phyloP scores from a whole-genome alignment of 2,797 vertebrate genomes.

The Tinamus major region DNA sequence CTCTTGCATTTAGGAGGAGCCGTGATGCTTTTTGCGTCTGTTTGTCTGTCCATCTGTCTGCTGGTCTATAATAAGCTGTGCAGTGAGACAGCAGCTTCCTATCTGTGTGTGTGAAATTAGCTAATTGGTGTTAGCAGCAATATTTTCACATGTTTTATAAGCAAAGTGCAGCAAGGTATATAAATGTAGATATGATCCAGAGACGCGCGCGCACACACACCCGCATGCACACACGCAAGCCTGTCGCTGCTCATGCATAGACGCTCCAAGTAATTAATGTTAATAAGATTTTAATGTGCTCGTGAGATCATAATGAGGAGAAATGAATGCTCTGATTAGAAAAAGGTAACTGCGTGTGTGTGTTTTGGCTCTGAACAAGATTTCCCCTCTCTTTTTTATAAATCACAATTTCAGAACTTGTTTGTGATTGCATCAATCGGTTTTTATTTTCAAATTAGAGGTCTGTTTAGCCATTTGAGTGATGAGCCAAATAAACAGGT shows the following conservation, averaged over 20 bases:
- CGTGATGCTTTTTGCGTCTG: slow-evolving; percentile 73
- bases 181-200: slow-evolving; percentile 87
- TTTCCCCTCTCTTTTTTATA: slow-evolving; percentile 85
- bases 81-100: slow-evolving; percentile 81
- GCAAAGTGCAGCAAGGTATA: slow-evolving; percentile 87
- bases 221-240: slow-evolving; percentile 46
- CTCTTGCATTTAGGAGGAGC: slow-evolving; percentile 72
- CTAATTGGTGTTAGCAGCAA: slow-evolving; percentile 88
- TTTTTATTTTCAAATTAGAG: slow-evolving; percentile 86
- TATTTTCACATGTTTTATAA: slow-evolving; percentile 89
- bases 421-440: slow-evolving; percentile 85
- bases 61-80: slow-evolving; percentile 79
- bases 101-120: slow-evolving; percentile 84
- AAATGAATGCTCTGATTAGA: slow-evolving; percentile 90
- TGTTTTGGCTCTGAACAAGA: slow-evolving; percentile 88
- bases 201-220: slow-evolving; percentile 56
- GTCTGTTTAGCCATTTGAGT: slow-evolving; percentile 86
- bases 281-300: slow-evolving; percentile 91
- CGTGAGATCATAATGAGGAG: slow-evolving; percentile 90
- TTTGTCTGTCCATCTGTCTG: slow-evolving; percentile 83
- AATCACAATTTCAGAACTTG: slow-evolving; percentile 87
- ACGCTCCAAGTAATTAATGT: slow-evolving; percentile 89
- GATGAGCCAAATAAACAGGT: slow-evolving; percentile 83
- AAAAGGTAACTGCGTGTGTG: slow-evolving; percentile 87
- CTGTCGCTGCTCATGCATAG: slow-evolving; percentile 87